phyloP scores from a whole-genome alignment of 1,140 invertebrate species.

The Argopecten irradians region DNA sequence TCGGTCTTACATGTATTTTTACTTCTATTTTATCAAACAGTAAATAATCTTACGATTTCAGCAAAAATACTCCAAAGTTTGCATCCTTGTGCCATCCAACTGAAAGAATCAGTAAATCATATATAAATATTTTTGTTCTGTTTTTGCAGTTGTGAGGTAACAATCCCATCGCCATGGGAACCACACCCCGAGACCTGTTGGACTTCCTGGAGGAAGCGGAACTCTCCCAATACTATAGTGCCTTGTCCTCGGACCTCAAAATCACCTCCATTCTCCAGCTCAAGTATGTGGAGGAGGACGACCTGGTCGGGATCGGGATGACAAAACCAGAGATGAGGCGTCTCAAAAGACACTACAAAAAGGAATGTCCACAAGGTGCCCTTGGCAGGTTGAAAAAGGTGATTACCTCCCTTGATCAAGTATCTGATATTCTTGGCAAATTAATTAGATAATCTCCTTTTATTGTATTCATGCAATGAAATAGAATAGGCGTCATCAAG shows the following conservation, averaged over 20 bases:
- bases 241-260: conserved; percentile 83
- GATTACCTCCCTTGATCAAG: conserved; percentile 18
- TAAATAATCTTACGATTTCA: too few species aligned
- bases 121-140: not conserved
- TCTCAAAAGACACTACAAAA: conserved; percentile 94
- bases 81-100: too few species aligned
- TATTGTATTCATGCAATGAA: too few species aligned
- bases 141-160: conserved; percentile 42
- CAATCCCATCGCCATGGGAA: conserved; percentile 53
- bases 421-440: too few species aligned
- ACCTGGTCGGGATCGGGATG: conserved; percentile 93
- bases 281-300: conserved; percentile 97
- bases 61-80: too few species aligned
- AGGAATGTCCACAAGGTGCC: conserved; percentile 90
- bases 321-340: conserved; percentile 95
- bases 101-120: too few species aligned
- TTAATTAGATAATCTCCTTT: too few species aligned
- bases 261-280: conserved; percentile 88
- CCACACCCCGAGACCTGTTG: conserved; percentile 82
- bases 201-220: conserved; percentile 94
- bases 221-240: conserved; percentile 90
- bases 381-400: conserved; percentile 70
- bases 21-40: too few species aligned
- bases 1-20: too few species aligned
- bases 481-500: too few species aligned